Percentiles rank a stretch among this genome's conserved stretches.
phyloP scores from a whole-genome alignment of 1,140 invertebrate species.

The Pemphigus obesinymphae region DNA sequence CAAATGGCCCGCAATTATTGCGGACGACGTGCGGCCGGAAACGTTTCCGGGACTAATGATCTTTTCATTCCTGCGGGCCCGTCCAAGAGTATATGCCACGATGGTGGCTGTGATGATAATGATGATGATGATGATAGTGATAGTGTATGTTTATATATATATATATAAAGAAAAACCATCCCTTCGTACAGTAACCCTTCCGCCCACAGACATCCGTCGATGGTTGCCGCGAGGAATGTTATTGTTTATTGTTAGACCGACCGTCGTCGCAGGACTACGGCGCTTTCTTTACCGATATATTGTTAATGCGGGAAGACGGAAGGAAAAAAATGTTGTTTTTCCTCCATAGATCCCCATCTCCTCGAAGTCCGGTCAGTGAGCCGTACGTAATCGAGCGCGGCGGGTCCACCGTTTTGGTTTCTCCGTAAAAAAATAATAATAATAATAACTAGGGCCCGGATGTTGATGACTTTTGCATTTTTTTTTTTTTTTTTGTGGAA shows the following conservation, averaged over 20 bases:
- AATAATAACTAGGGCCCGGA: no score
- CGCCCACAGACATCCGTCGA: background rate
- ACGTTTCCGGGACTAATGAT: conserved; percentile 28
- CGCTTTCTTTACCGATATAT: background rate
- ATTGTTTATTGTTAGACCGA: background rate
- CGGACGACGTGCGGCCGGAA: background rate
- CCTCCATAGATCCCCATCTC: background rate
- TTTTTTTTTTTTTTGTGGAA: background rate
- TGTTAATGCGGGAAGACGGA: background rate
- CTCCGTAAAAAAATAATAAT: no score
- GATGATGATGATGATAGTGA: background rate
- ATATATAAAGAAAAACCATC: background rate
- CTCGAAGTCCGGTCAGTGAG: background rate
- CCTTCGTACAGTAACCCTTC: background rate
- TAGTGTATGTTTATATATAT: background rate
- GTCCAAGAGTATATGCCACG: background rate
- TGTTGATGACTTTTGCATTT: background rate
- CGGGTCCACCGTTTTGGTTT: no score
- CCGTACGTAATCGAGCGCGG: background rate
- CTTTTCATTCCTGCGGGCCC: conserved; percentile 20
- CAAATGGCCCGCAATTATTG: conserved; percentile 30
- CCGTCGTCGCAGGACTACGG: background rate
- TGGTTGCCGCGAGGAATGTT: conserved; percentile 7
- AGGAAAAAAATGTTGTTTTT: conserved; percentile 16
- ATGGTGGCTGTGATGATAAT: background rate